Evolutionary conservation across 2,888 invertebrate genomes (phyloP), one percentile per base, ranked within the genome.

Genomic region (Xylota sylvarum): DNA sequence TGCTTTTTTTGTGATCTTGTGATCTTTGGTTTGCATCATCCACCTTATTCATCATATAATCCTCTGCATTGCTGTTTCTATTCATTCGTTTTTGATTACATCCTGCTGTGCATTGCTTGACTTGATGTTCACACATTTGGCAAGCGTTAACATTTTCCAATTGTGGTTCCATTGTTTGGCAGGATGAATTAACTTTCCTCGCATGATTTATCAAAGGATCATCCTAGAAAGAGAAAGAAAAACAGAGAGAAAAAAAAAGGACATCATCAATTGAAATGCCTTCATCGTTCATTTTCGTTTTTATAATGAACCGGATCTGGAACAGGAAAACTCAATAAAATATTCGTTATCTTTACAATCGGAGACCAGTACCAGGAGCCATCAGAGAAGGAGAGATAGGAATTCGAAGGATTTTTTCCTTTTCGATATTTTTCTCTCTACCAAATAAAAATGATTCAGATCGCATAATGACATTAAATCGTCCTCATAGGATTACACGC

Each of bases 391-490:
- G n/a, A 32, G 19, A 55, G 7, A 60, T 23, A 52, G 65, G 60
- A 32, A 12, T 83, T 58, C 58, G 60, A 74, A 74, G 60, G 77
- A 72, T 55, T 67, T 69, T 60, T 55, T 64, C 27, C 32, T 50
- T 83, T 40, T 32, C 40, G 32, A 40, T 37, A 35, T 60, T 72
- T 69, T 56, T 43, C 73, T 35, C 56, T 69, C 48, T 48, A 70
- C 27, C 19, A 82, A 73, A 82, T 62, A 82, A 82, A 82, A 82
- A 86, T 82, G 77, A 82, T 82, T 86, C 86, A 82, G 78, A 86
- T 86, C 81, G 85, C 82, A 82, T 86, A 82, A 82, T 82, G 86
- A 77, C 77, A 86, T 86, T 86, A 86, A 86, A 82, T 86, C 69
- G 86, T 82, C 48, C 77, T 86, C 86, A 82, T 65, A 58, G 80